Base-by-base conservation (phyloP, 2,113 vertebrate species). In the Formicarius rufipectus region DNA sequence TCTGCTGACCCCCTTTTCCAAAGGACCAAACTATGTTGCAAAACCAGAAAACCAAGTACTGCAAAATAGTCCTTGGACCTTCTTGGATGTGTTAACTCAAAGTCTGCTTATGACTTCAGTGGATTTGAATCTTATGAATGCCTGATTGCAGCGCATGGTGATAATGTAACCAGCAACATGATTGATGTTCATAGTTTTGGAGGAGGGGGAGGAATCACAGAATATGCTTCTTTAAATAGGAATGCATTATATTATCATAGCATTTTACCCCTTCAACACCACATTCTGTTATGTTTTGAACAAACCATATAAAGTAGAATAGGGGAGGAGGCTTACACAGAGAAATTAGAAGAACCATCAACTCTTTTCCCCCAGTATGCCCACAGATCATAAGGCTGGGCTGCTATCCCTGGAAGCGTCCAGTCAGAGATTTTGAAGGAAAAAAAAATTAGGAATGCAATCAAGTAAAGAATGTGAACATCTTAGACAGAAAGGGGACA, bases 21-120 rank as follows among this genome's bases (percentile, higher is more conserved):
- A 80, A 88, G 80, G 63, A 80, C 50, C 42, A 83, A 87, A 77
- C 47, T 91, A 96, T 95, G 84, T 44, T 94, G 92, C 64, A 88
- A 96, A 97, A 96, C 93, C 75, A 95, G 95, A 96, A 97, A 96
- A 83, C 87, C 95, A 71, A 90, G 87, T 84, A 56, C 78, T 86
- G 63, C 72, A 93, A 59, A 92, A 84, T 75, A 71, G 40, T 86
- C 92, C 69, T 81, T 94, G 78, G 55, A 85, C 82, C 55, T 88
- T 90, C 75, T 93, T 83, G 55, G 53, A 71, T 74, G 39, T 49
- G 42, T 83, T 90, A 92, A 81, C 90, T 77, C 33, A 69, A 91
- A 85, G 47, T 49, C 50, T 91, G 27, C 59, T 59, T 68, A 83
- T 97, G 93, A 95, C 90, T 91, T 94, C 74, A 94, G 72, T 68